Evolutionary conservation across 2,888 invertebrate species (phyloP).

Genomic region (Boloria euphrosyne): DNA sequence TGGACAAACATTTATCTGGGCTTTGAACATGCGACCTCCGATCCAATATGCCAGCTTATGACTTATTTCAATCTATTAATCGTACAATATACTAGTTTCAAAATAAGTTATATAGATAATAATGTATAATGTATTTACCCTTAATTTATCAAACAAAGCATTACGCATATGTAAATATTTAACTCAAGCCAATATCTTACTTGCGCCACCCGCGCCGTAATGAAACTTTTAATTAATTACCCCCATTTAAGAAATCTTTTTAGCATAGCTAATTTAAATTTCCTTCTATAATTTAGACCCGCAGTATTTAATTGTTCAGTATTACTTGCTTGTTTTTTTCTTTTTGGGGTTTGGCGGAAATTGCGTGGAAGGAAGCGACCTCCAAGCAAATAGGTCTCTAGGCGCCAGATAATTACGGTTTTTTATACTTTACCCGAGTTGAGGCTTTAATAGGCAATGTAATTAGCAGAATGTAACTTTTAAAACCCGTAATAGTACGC

Average conservation of each 20-base stretch:
- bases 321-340: constrained; percentile 54
- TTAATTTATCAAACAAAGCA: constrained; percentile 11
- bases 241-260: constrained; percentile 32
- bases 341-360: constrained; percentile 66
- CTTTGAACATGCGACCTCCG: too few relatives aligned
- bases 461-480: constrained; percentile 42
- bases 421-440: constrained; percentile 44
- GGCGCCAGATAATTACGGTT: constrained; percentile 65
- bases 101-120: background rate
- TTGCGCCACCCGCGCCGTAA: constrained; percentile 13
- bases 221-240: constrained; percentile 30
- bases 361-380: constrained; percentile 71
- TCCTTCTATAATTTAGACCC: constrained; percentile 57
- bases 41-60: too few relatives aligned
- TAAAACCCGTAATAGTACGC: constrained; percentile 27
- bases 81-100: too few relatives aligned
- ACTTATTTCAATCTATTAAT: too few relatives aligned
- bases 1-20: too few relatives aligned
- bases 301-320: constrained; percentile 69
- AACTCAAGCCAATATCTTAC: constrained; percentile 23
- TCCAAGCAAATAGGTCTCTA: constrained; percentile 65
- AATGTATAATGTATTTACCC: background rate
- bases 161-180: constrained; percentile 14
- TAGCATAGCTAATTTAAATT: constrained; percentile 50
- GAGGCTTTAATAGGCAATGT: constrained; percentile 42